Evolutionary conservation across 2,113 vertebrate species (phyloP).

Genomic region (Peromyscus maniculatus): DNA sequence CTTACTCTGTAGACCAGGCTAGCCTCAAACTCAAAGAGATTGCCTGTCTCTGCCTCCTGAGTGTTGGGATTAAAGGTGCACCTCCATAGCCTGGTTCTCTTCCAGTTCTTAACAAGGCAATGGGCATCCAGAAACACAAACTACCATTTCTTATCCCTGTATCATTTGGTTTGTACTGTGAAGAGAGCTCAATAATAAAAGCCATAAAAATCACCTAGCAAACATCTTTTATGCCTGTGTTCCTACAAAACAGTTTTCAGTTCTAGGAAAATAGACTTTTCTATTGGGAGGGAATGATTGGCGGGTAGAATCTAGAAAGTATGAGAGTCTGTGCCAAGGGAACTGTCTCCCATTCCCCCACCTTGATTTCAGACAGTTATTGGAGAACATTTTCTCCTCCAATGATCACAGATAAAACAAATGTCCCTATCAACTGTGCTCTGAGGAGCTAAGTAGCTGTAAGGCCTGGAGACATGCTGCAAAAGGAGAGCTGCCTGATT

Average conservation of each 20-base stretch:
- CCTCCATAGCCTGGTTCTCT: not conserved
- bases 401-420: not conserved
- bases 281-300: not conserved
- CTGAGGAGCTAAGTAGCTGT: not conserved
- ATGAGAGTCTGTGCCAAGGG: not conserved
- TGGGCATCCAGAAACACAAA: constrained; percentile 8
- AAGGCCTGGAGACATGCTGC: not conserved
- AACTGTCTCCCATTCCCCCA: not conserved
- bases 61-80: not conserved
- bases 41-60: not conserved
- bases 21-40: not conserved
- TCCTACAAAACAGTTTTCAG: constrained; percentile 29
- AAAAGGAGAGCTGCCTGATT: not conserved
- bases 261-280: constrained; percentile 40
- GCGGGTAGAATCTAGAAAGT: not conserved
- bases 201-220: not conserved
- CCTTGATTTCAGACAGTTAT: not conserved
- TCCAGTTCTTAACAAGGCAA: constrained; percentile 10
- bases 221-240: constrained; percentile 6
- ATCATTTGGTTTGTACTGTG: constrained; percentile 3
- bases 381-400: not conserved
- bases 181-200: not conserved
- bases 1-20: not conserved
- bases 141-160: not conserved
- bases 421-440: not conserved